Conservation (phyloP, 2,797 vertebrate genomes). For the Acanthiza pusilla region DNA sequence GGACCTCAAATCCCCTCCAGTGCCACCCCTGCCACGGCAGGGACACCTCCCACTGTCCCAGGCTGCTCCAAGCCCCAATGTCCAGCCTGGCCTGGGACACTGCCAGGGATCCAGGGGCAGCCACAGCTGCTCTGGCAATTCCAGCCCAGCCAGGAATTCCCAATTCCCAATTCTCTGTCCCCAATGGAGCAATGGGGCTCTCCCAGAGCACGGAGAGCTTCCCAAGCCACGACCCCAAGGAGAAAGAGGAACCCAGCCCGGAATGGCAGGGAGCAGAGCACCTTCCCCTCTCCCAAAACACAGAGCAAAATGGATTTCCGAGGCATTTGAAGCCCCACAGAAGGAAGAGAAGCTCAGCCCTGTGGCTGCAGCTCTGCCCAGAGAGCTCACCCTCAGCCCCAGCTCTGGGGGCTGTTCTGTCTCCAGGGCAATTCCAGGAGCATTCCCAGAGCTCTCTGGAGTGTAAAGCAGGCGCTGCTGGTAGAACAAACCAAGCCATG, state of each 20-base stretch:
- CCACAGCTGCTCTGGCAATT: background rate
- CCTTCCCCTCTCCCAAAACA: background rate
- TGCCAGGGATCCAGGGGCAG: background rate
- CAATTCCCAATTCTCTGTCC: background rate
- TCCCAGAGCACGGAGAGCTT: background rate
- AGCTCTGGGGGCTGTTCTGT: background rate
- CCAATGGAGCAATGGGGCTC: background rate
- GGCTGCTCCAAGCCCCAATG: background rate
- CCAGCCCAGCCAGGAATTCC: background rate
- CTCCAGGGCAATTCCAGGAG: background rate
- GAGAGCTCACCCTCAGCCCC: background rate
- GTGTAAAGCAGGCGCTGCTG: background rate
- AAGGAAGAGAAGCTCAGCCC: background rate
- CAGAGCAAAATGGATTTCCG: fast-evolving
- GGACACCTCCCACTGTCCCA: background rate
- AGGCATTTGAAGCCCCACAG: background rate
- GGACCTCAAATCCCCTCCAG: fast-evolving
- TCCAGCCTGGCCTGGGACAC: background rate
- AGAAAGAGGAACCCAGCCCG: background rate
- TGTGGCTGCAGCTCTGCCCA: background rate
- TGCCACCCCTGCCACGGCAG: background rate
- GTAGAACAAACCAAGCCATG: background rate
- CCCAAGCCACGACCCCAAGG: background rate
- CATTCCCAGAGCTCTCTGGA: background rate
- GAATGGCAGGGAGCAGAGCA: too few species aligned